Conservation (phyloP, 2,888 invertebrate species). For the Poecilobothrus nobilitatus region DNA sequence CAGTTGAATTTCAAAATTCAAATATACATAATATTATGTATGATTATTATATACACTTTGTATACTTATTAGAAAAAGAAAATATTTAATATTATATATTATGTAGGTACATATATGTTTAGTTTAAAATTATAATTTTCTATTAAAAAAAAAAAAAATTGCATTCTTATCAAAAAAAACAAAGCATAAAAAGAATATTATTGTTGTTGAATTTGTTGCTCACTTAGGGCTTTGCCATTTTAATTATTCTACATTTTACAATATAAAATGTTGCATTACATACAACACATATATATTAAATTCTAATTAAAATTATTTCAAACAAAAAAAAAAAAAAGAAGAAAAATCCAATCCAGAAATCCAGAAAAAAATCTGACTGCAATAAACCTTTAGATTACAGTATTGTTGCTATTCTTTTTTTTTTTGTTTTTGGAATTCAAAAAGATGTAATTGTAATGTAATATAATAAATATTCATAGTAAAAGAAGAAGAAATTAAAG, state of each 20-base stretch:
- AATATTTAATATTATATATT: no score
- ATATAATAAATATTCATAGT: slow-evolving; percentile 4
- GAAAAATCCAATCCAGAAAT: no score
- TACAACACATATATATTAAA: not conserved
- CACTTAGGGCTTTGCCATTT: not conserved
- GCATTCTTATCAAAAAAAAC: no score
- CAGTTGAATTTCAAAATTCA: not conserved
- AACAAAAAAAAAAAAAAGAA: not conserved
- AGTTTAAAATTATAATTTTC: no score
- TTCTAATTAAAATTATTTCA: slow-evolving; percentile 3
- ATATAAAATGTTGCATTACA: not conserved
- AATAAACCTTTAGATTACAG: not conserved
- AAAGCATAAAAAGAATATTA: no score
- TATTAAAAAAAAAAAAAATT: no score
- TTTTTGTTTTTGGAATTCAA: not conserved
- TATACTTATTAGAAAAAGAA: no score
- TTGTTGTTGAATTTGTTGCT: no score
- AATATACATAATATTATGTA: no score
- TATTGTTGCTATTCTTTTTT: no score
- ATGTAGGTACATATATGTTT: no score
- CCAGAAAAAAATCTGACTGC: not conserved
- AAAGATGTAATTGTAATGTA: not conserved
- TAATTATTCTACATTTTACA: not conserved
- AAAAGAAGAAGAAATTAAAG: not conserved
- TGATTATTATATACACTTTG: no score